Evolutionary conservation across 2,888 invertebrate genomes (phyloP).

Genomic region (Synanthedon myopaeformis): DNA sequence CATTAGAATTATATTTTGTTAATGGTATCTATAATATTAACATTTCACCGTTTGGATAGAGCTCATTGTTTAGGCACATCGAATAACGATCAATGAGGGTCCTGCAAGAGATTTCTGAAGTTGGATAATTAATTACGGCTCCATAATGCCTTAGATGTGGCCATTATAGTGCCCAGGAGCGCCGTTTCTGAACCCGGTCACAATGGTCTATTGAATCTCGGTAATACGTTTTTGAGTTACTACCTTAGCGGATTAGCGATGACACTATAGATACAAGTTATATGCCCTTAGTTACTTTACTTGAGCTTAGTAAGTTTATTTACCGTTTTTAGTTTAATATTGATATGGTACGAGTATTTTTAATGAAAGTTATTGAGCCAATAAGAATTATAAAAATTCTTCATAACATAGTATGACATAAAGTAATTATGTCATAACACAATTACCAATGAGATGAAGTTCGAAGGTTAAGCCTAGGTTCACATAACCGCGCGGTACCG

Average conservation of each 20-base stretch:
- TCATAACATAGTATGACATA: no score
- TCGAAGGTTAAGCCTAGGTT: no score
- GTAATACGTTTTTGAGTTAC: conserved; percentile 43
- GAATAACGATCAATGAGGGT: conserved; percentile 25
- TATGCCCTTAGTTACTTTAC: not conserved
- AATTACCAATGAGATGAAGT: no score
- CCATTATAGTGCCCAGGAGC: conserved; percentile 44
- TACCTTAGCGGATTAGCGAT: conserved; percentile 20
- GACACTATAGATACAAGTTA: not conserved
- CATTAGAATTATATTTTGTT: no score
- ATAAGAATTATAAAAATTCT: no score
- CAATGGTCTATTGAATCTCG: conserved; percentile 36
- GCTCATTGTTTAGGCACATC: not conserved
- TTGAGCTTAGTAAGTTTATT: no score
- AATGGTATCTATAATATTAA: not conserved
- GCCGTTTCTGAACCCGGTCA: conserved; percentile 27
- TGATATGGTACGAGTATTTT: no score
- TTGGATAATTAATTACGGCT: conserved; percentile 51
- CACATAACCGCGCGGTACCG: no score
- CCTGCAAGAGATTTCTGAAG: conserved; percentile 28
- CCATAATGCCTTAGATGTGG: conserved; percentile 33
- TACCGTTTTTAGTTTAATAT: no score
- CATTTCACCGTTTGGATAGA: not conserved
- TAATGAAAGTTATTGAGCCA: no score
- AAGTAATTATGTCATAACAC: no score